These are phyloP conservation scores for Porphyrio hochstetteri DNA, from an alignment of 2,113 vertebrate species.

Conservation along the genomic window DNA sequence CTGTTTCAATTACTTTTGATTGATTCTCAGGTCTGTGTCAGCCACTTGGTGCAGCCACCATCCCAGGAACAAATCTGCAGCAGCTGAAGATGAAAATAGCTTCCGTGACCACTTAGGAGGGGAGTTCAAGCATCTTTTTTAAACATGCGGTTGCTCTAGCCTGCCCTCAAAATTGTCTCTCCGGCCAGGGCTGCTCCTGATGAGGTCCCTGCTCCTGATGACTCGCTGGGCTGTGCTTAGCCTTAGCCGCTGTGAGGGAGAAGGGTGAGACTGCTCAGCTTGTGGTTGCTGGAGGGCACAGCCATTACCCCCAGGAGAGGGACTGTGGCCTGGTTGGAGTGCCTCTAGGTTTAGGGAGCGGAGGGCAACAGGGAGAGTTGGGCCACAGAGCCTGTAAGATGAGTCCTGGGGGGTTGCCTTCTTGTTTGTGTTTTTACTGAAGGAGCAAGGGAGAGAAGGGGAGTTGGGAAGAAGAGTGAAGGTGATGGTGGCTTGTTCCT, in stretches of 20 bases:
- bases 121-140: slow-evolving; percentile 40
- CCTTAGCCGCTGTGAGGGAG: neutral
- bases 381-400: neutral
- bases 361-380: neutral
- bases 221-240: neutral
- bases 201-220: neutral
- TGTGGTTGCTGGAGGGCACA: neutral
- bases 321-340: neutral
- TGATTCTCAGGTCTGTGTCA: slow-evolving; percentile 67
- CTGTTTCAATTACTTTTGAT: slow-evolving; percentile 74
- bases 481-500: neutral
- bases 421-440: neutral
- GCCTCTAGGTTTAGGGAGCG: neutral
- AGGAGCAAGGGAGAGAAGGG: neutral
- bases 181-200: neutral
- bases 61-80: slow-evolving; percentile 53
- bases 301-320: neutral
- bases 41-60: slow-evolving; percentile 36
- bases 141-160: neutral
- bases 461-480: neutral
- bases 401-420: neutral
- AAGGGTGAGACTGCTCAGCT: neutral
- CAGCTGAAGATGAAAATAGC: slow-evolving; percentile 63
- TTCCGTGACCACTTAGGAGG: slow-evolving; percentile 20
- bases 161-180: neutral